Base-by-base conservation (phyloP, 2,888 invertebrate species). In the Ophraella communa region DNA sequence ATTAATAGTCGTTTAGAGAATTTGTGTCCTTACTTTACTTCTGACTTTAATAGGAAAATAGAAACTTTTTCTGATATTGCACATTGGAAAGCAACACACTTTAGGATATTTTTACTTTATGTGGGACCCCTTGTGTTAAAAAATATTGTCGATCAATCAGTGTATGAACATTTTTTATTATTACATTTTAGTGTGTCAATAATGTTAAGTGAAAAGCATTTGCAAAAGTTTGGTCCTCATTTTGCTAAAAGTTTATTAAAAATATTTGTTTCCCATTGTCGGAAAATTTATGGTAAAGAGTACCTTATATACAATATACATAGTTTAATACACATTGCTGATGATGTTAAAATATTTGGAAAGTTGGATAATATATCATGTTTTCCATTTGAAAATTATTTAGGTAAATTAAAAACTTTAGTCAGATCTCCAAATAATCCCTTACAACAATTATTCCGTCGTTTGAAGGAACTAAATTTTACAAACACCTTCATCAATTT, bases 341-440 rank as follows among this genome's bases (percentile, higher is more conserved):
- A 67, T 51, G 68, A 67, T 57, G 65, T 58, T 21, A 54, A 60
- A 52, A 24, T 60, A 11, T 65, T 53, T 24, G 65, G 62, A 11
- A 24, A 21, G 10, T 17, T 67, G 14, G 62, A 67, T 52, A 45
- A 39, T 8, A 54, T 62, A 23, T 65, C 65, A 17, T 52, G 57
- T 49, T 67, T 67, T 59, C 59, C 61, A 27, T 67, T 67, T 57
- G 64, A 65, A 47, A 65, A 67, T 51, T 62, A 58, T 47, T 44
- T 67, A 30, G 56, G 56, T 14, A 18, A 54, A 45, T 18, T 64
- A 24, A 59, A 60, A 61, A 51, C 30, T 21, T 51, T 51, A 30
- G 27, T 59, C 5, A 61, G 49, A 42, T 47, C 47, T 17, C 58
- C 64, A 64, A 60, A 49, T 45, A 47, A 60, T 44, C 45, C 61